Evolutionary conservation across 1,140 invertebrate species (phyloP), one percentile per base, ranked within the genome.

Genomic region (Diabrotica undecimpunctata): DNA sequence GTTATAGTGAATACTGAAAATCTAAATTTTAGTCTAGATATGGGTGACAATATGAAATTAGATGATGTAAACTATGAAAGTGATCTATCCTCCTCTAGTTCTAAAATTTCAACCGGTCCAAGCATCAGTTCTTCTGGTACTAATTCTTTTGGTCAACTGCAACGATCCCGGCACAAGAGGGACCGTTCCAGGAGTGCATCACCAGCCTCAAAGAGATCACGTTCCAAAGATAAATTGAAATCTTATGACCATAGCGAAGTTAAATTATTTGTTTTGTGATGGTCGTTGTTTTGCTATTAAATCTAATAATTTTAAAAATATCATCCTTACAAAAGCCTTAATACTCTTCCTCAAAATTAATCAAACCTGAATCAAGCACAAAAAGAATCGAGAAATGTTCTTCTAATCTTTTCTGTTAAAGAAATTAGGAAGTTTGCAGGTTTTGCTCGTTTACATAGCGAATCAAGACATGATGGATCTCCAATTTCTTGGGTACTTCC

Each of bases 231-330:
- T 37, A 79, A 78, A 72, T 77, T 70, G 79, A 91, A 90, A 77
- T 89, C 86, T 35, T 91, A 92, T 74, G 92, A 95, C 81, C 95
- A 94, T 88, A 75, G 92, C 92, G 8, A 92, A 95, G 81, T 80
- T 98, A 57, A 97, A 96, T 82, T 97, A 97, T 79, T 84, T 98
- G 58, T 97, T 98, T 79, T 85, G 94, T 71, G 94, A 97, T 80
- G 93, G 96, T 66, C 86, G 95, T 69, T 98, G 96, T 84, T 99
- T 98, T 82, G 86, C 98, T 25, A 97, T 99, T 68, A 98, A 98
- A 81, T 97, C 95, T 54, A 98, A 98, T 80, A 98, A 98, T 82
- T 91, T 92, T 66, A 96, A 98, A 80, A 99, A 99, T 82, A 90
- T 99, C 37, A 90, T 91, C 25, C 75, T 98, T 36, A 96, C 96